phyloP scores from a whole-genome alignment of 1,140 invertebrate species.

The Heliconius hewitsoni region DNA sequence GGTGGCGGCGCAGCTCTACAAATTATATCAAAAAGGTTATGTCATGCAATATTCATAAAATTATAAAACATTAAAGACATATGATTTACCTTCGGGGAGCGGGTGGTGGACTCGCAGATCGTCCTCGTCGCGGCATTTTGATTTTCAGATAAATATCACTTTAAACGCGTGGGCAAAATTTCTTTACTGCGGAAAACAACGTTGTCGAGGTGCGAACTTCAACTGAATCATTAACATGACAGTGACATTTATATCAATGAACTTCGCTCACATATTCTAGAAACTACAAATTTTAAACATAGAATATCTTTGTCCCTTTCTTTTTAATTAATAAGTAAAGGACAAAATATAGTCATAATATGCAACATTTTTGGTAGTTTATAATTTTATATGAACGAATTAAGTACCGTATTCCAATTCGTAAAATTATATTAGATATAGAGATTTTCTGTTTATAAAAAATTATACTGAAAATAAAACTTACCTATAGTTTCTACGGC shows the following conservation, averaged over 20 bases:
- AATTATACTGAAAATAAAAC: not conserved
- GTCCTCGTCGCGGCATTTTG: slow-evolving; percentile 89
- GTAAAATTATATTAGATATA: not conserved
- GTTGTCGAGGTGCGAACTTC: slow-evolving; percentile 36
- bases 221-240: slow-evolving; percentile 34
- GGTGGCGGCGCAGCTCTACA: slow-evolving; percentile 79
- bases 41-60: slow-evolving; percentile 7
- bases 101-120: slow-evolving; percentile 86
- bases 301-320: slow-evolving; percentile 45
- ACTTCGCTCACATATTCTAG: slow-evolving; percentile 27
- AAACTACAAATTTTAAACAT: slow-evolving; percentile 61
- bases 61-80: not conserved
- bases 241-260: slow-evolving; percentile 33
- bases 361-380: not conserved
- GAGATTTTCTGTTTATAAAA: not conserved
- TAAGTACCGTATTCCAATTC: not conserved
- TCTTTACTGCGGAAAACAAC: slow-evolving; percentile 30
- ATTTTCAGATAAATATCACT: slow-evolving; percentile 76
- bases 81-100: slow-evolving; percentile 81
- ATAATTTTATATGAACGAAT: not conserved
- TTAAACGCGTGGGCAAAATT: slow-evolving; percentile 24
- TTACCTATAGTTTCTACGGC: slow-evolving; percentile 32
- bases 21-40: slow-evolving; percentile 49
- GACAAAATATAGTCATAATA: slow-evolving; percentile 6
- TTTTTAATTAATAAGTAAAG: slow-evolving; percentile 9